Base-by-base conservation (phyloP, 1,140 invertebrate species). In the Chelonus insularis region DNA sequence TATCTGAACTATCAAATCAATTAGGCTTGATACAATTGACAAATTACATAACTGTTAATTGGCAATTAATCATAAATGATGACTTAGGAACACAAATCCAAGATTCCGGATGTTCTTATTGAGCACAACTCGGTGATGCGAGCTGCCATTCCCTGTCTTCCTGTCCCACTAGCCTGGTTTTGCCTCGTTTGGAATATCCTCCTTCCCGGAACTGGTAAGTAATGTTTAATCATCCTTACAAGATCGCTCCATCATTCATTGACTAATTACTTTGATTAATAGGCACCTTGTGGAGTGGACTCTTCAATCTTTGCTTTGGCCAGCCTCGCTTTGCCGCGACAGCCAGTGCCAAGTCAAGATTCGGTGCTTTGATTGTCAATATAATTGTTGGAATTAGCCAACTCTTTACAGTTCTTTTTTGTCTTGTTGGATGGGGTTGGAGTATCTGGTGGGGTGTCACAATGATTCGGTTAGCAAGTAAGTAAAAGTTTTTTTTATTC, bases 391-490 rank as follows among this genome's bases (percentile, higher is more conserved):
- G 93, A 0, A 80, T 90, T 16, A 87, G 89, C 29, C 95, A 97
- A 79, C 82, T 94, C 50, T 95, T 96, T 80, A 96, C 94, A 3
- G 91, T 97, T n/a, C 85, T 96, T 18, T 97, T 97, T 78, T 91
- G 95, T 63, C 86, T 97, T 5, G 95, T 98, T 23, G 95, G 95
- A 2, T 98, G 95, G 95, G 95, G 95, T 63, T 98, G 95, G 95
- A 95, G 94, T 25, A 90, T 97, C 54, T 95, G 93, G 86, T 98
- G 95, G 95, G 95, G 95, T 14, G 87, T 95, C 58, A 93, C 94
- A 65, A 92, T 97, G 86, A 77, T 94, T 9, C 88, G 85, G 72
- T 81, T 91, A 76, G 89, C 91, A 68, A 86, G 89, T 90, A 75
- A 86, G 87, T 83, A n/a, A n/a, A n/a, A n/a, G n/a, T n/a, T n/a